These are phyloP conservation scores for Oligia fasciuncula DNA, from an alignment of 2,888 invertebrate species.

Conservation along the genomic window DNA sequence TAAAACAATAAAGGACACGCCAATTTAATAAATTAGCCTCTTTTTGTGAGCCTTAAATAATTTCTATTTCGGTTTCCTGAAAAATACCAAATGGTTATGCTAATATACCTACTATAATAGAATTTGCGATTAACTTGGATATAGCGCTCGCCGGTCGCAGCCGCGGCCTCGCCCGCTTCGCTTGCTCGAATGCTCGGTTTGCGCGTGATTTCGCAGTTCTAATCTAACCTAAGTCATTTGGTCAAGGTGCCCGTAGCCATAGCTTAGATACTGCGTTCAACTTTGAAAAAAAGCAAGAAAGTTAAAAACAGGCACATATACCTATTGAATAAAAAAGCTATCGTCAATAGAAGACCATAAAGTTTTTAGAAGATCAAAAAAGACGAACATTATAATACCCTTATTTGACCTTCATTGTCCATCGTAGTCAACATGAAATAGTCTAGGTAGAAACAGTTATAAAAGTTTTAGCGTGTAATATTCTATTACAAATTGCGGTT, in stretches of 20 bases:
- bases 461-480: slow-evolving; percentile 17
- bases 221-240: not conserved
- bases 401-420: not conserved
- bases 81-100: not conserved
- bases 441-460: slow-evolving; percentile 3
- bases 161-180: too few relatives aligned
- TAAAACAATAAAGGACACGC: not conserved
- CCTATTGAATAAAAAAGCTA: not conserved
- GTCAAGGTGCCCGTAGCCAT: not conserved
- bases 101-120: not conserved
- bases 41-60: not conserved
- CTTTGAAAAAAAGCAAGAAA: not conserved
- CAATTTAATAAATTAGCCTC: not conserved
- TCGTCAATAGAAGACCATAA: not conserved
- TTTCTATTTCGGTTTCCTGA: not conserved
- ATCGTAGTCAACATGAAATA: not conserved
- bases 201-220: not conserved
- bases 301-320: not conserved
- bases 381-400: not conserved
- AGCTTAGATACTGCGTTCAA: not conserved
- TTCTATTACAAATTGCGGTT: slow-evolving; percentile 39
- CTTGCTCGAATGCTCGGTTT: not conserved
- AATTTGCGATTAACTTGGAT: not conserved
- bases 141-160: not conserved
- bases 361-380: not conserved